A percentile compares a stretch with the other conserved stretches of the same genome.
Evolutionary conservation across 2,888 invertebrate species (phyloP).

Genomic region (Cepaea hortensis): DNA sequence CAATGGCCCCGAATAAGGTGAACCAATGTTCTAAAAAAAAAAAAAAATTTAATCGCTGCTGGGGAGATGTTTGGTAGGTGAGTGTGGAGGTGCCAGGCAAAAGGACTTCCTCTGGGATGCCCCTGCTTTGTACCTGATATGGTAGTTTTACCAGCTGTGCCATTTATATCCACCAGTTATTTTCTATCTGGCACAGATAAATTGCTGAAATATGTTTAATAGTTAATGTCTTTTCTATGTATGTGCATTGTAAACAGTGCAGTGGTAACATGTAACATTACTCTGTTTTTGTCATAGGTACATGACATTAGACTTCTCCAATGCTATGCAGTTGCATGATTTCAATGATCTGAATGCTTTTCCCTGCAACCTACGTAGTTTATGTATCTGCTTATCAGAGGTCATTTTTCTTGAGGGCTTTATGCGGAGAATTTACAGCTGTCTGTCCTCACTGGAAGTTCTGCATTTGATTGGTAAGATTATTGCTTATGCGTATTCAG

Average conservation of each 20-base stretch:
- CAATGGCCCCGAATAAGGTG: no score
- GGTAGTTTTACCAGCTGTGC: no score
- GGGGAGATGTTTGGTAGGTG: background rate
- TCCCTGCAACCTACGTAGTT: conserved; percentile 94
- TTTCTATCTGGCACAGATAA: no score
- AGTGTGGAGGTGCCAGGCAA: background rate
- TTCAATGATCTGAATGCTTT: conserved; percentile 99
- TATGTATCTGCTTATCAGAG: conserved; percentile 97
- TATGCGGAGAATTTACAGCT: conserved; percentile 99
- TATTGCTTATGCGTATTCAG: background rate
- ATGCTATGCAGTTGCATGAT: conserved; percentile 92
- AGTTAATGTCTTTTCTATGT: no score
- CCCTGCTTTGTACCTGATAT: no score
- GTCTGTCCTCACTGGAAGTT: conserved; percentile 97
- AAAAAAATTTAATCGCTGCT: background rate
- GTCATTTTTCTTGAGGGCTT: conserved; percentile 99
- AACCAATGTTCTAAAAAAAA: no score
- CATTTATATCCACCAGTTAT: no score
- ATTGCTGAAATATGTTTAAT: no score
- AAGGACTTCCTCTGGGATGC: background rate
- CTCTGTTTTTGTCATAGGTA: conserved; percentile 23
- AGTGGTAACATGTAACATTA: background rate
- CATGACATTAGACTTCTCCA: conserved; percentile 97
- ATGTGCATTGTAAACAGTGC: no score
- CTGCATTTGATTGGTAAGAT: conserved; percentile 92